Evolutionary conservation across 2,113 vertebrate species (phyloP).

Genomic region (Hippolais icterina): DNA sequence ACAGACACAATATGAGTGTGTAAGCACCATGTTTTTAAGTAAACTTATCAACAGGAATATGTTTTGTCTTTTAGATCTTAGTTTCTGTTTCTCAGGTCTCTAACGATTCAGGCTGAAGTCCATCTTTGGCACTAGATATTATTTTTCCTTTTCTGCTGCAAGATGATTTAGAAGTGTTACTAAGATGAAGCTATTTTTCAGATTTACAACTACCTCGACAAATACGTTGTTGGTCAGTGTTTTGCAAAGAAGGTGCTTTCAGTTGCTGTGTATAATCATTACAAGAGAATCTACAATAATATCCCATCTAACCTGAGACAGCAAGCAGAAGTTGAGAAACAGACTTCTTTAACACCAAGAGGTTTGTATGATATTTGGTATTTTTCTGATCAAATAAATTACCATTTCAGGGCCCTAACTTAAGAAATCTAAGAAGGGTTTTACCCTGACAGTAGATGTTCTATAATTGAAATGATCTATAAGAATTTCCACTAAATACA

Average conservation of each 20-base stretch:
- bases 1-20: neutral
- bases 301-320: slow-evolving; percentile 89
- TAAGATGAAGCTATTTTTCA: slow-evolving; percentile 67
- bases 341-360: slow-evolving; percentile 90
- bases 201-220: slow-evolving; percentile 99
- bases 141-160: neutral
- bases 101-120: neutral
- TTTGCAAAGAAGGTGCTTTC: slow-evolving; percentile 98
- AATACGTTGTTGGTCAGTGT: slow-evolving; percentile 95
- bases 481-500: neutral
- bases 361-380: slow-evolving; percentile 76
- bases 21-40: fast-evolving
- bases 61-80: neutral
- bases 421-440: neutral
- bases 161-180: neutral
- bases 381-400: neutral
- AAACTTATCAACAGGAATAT: neutral
- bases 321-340: slow-evolving; percentile 92
- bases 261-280: slow-evolving; percentile 98
- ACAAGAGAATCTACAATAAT: slow-evolving; percentile 98
- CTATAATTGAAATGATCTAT: neutral
- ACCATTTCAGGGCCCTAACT: neutral
- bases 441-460: neutral
- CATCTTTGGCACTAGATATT: neutral
- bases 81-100: neutral